These are phyloP conservation scores for Rosalia funebris DNA, from an alignment of 2,888 invertebrate genomes.

Conservation along the genomic window DNA sequence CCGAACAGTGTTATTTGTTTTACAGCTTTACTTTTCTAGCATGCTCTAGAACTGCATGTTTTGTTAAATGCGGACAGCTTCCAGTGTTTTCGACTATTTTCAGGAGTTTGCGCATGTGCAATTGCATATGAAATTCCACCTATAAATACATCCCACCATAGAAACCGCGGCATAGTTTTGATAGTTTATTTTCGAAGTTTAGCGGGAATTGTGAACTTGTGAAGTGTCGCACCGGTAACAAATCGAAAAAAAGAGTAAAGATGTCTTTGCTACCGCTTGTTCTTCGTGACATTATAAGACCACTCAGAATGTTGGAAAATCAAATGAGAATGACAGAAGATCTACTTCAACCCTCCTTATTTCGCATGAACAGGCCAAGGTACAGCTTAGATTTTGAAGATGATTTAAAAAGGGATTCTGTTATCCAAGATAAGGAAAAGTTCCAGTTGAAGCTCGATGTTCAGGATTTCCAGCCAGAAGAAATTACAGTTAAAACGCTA, in stretches of 20 bases:
- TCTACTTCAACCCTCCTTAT: conserved; percentile 39
- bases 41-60: background rate
- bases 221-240: too few species aligned
- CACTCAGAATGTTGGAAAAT: conserved; percentile 52
- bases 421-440: conserved; percentile 73
- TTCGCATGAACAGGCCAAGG: conserved; percentile 38
- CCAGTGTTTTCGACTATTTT: background rate
- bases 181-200: too few species aligned
- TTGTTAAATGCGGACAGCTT: background rate
- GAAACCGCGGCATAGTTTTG: too few species aligned
- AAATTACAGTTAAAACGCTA: conserved; percentile 80
- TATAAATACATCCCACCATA: background rate
- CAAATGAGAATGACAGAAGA: conserved; percentile 51
- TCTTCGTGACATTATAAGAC: conserved; percentile 50
- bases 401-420: conserved; percentile 42
- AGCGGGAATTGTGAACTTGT: too few species aligned
- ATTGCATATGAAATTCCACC: background rate
- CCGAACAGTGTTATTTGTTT: too few species aligned
- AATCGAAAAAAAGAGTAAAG: conserved; percentile 30
- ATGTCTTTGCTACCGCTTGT: conserved; percentile 51
- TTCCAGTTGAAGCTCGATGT: conserved; percentile 80
- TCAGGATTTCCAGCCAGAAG: conserved; percentile 79
- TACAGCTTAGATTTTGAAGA: conserved; percentile 59
- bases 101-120: background rate
- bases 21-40: background rate